These are phyloP conservation scores for Lerista edwardsae DNA, from an alignment of 2,797 vertebrate genomes.

Conservation along the genomic window DNA sequence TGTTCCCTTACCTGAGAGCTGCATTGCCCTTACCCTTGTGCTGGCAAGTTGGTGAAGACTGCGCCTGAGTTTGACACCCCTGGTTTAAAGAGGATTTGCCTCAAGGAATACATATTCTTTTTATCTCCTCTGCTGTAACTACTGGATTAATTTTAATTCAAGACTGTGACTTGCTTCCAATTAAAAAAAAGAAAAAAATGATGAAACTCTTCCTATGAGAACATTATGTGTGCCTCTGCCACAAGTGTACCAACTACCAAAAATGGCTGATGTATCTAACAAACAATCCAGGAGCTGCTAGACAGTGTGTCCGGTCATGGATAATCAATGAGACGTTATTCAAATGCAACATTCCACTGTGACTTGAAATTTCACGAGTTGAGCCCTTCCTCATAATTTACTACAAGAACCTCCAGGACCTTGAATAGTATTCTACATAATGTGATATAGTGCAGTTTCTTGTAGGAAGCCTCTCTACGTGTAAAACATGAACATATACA, in stretches of 20 bases:
- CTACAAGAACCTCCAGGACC: constrained; percentile 16
- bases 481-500: neutral
- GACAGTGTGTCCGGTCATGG: constrained; percentile 7
- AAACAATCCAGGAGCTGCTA: constrained; percentile 21
- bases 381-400: constrained; percentile 26
- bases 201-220: neutral
- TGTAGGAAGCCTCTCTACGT: neutral
- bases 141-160: too few relatives aligned
- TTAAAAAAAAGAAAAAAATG: neutral
- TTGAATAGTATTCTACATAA: constrained; percentile 22
- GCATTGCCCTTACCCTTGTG: too few relatives aligned
- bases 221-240: neutral
- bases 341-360: constrained; percentile 9
- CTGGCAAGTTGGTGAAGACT: too few relatives aligned
- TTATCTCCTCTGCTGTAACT: neutral
- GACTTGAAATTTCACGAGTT: constrained; percentile 21
- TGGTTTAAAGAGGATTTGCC: constrained; percentile 14
- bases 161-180: neutral
- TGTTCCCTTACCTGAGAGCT: too few relatives aligned
- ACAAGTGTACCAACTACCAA: neutral
- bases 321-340: constrained; percentile 22
- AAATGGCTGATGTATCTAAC: constrained; percentile 1
- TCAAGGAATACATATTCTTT: neutral
- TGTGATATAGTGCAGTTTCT: neutral
- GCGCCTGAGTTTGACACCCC: too few relatives aligned